Conservation (phyloP, 2,888 invertebrate genomes). For the Marronus borbonicus region DNA sequence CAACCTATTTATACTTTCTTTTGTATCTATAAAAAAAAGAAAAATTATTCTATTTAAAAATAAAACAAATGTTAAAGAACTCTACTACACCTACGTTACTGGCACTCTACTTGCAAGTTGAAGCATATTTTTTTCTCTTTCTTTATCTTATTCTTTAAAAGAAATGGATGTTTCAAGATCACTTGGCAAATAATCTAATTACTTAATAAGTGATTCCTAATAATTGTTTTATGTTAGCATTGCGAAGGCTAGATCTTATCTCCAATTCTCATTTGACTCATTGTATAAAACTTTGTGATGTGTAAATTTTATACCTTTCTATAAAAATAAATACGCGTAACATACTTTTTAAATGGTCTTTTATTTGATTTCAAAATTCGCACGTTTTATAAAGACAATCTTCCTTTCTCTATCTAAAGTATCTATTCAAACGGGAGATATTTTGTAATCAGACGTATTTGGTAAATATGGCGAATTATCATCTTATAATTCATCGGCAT, state of each 20-base stretch:
- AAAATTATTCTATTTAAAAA: not conserved
- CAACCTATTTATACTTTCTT: not conserved
- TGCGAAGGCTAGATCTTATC: too few species aligned
- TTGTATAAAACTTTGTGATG: too few species aligned
- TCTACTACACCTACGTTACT: constrained; percentile 1
- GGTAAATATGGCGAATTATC: not conserved
- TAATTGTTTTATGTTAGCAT: too few species aligned
- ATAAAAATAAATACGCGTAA: not conserved
- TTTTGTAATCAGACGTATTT: not conserved
- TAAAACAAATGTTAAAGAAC: not conserved
- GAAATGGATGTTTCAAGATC: not conserved
- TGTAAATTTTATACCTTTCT: not conserved
- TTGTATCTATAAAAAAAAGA: not conserved
- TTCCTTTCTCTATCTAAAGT: not conserved
- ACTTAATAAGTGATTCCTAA: too few species aligned
- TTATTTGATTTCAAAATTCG: constrained; percentile 3
- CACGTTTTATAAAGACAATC: not conserved
- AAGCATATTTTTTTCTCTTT: too few species aligned
- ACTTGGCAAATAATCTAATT: not conserved
- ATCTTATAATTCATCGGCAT: constrained; percentile 3
- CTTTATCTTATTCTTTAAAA: too few species aligned
- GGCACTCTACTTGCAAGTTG: not conserved
- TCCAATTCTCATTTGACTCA: too few species aligned
- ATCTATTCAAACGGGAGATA: not conserved
- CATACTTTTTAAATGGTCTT: not conserved